These are phyloP conservation scores for Anguilla anguilla DNA, from an alignment of 2,797 vertebrate species.

Conservation along the genomic window DNA sequence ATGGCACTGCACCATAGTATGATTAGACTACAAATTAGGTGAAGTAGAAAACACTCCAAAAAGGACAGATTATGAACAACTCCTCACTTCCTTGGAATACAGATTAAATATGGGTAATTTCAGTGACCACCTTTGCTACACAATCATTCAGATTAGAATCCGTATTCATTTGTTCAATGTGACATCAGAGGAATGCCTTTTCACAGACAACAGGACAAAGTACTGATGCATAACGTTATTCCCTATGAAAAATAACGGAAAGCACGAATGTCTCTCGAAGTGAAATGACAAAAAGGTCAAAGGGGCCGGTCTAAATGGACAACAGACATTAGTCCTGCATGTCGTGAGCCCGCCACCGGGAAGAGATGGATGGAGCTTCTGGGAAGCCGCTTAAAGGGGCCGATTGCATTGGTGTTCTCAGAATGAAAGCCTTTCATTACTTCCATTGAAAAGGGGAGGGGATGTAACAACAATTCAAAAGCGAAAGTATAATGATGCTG, in stretches of 20 bases:
- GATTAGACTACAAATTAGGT: background rate
- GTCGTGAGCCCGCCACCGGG: background rate
- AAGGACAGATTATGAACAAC: background rate
- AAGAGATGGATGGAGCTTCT: background rate
- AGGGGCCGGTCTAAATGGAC: background rate
- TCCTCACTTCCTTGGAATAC: too few relatives aligned
- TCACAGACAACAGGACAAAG: background rate
- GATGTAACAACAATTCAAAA: too few relatives aligned
- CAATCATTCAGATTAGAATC: background rate
- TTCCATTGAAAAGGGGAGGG: too few relatives aligned
- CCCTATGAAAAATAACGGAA: background rate
- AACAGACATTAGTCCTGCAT: background rate
- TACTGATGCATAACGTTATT: background rate
- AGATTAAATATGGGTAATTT: background rate
- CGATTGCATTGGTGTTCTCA: background rate
- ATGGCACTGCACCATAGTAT: background rate
- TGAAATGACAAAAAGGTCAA: background rate
- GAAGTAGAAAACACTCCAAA: background rate
- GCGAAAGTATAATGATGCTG: too few relatives aligned
- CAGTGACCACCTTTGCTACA: background rate
- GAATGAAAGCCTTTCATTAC: background rate
- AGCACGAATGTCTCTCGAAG: background rate
- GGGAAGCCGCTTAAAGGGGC: background rate
- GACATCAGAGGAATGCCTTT: background rate
- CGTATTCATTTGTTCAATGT: background rate